Evolutionary conservation across 2,797 vertebrate species (phyloP).

Genomic region (Premnoplex brunnescens): DNA sequence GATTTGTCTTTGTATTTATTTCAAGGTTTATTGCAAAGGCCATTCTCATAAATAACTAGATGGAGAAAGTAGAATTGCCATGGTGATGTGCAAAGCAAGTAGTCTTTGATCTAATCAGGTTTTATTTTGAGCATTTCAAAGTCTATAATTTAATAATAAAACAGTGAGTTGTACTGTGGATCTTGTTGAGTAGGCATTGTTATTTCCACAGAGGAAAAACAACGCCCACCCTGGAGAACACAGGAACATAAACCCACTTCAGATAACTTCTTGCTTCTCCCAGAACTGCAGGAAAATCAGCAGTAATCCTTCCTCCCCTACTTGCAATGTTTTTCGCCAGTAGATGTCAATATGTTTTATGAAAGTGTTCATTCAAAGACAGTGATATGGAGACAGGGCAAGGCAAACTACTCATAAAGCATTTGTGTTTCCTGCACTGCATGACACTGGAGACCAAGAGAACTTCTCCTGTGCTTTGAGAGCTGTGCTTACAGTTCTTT

Average conservation of each 20-base stretch:
- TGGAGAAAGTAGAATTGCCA: neutral
- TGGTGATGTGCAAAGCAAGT: neutral
- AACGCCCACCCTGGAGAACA: accelerated
- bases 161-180: neutral
- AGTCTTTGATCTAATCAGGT: slow-evolving; percentile 1
- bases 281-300: neutral
- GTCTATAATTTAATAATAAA: neutral
- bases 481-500: neutral
- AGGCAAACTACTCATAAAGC: neutral
- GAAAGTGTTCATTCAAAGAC: neutral
- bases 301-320: neutral
- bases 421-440: neutral
- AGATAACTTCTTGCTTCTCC: neutral
- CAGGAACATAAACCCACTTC: neutral
- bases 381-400: neutral
- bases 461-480: neutral
- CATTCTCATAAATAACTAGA: neutral
- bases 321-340: neutral
- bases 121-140: neutral
- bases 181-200: neutral
- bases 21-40: neutral
- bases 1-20: neutral
- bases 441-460: neutral
- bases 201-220: neutral
- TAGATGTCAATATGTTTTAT: neutral